Evolutionary conservation across 1,140 invertebrate genomes (phyloP).

Genomic region (Kradibia gibbosae): DNA sequence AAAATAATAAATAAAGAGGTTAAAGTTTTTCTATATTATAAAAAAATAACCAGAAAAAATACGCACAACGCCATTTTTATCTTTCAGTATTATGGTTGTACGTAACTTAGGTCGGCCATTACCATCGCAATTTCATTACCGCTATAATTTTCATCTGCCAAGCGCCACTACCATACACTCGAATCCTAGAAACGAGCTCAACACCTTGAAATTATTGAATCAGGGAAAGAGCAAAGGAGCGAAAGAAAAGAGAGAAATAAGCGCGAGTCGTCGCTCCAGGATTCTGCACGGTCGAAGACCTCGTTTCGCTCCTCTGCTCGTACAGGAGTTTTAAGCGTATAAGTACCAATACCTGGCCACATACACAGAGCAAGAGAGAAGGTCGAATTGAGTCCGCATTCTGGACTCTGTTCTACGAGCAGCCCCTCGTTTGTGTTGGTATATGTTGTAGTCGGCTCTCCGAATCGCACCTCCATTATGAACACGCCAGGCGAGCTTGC

Average conservation of each 20-base stretch:
- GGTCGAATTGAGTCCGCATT: slow-evolving; percentile 32
- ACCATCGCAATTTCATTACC: not conserved
- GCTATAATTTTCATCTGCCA: slow-evolving; percentile 5
- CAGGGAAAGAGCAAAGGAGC: not conserved
- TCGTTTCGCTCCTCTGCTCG: not conserved
- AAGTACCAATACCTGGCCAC: not conserved
- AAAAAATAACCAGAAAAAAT: not conserved
- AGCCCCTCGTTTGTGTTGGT: not conserved
- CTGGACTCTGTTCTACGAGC: not conserved
- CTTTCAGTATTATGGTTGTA: not conserved
- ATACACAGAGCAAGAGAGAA: not conserved
- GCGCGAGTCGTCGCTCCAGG: slow-evolving; percentile 37
- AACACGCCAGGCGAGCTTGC: slow-evolving; percentile 53
- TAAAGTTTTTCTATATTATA: not conserved
- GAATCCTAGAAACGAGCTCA: slow-evolving; percentile 42
- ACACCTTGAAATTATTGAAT: not conserved
- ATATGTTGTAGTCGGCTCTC: not conserved
- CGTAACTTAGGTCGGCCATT: not conserved
- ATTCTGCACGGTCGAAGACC: slow-evolving; percentile 46
- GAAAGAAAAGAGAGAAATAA: not conserved
- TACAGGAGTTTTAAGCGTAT: not conserved
- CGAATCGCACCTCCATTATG: slow-evolving; percentile 46
- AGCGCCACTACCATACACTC: slow-evolving; percentile 23
- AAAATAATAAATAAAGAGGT: no score
- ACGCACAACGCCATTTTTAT: not conserved